Evolutionary conservation across 2,797 vertebrate species (phyloP).

Genomic region (Lemur catta): DNA sequence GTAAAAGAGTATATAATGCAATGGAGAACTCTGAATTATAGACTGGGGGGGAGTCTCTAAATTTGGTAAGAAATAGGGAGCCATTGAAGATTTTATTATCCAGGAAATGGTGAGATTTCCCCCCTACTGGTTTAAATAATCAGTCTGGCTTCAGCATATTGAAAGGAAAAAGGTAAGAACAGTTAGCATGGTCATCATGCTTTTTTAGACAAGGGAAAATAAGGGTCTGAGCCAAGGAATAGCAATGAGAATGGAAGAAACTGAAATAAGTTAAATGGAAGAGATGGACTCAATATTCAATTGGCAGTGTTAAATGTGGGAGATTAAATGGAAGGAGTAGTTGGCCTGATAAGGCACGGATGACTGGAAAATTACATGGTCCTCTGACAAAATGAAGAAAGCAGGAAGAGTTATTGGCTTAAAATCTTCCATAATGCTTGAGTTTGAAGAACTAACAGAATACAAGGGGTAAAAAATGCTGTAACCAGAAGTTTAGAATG

Average conservation of each 20-base stretch:
- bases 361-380: neutral
- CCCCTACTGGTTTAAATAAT: neutral
- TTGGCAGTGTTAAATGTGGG: neutral
- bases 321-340: neutral
- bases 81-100: neutral
- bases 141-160: neutral
- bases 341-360: neutral
- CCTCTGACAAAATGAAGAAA: neutral
- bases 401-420: neutral
- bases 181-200: neutral
- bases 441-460: neutral
- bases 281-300: neutral
- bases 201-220: neutral
- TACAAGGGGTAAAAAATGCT: neutral
- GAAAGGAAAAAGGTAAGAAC: neutral
- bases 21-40: neutral
- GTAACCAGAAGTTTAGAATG: neutral
- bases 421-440: neutral
- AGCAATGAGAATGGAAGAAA: neutral
- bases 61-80: neutral
- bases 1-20: neutral
- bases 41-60: neutral
- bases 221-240: neutral
- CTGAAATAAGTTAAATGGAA: neutral
- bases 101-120: neutral